Base-by-base conservation (phyloP, 2,113 vertebrate species). In the Paracanthobrama guichenoti region DNA sequence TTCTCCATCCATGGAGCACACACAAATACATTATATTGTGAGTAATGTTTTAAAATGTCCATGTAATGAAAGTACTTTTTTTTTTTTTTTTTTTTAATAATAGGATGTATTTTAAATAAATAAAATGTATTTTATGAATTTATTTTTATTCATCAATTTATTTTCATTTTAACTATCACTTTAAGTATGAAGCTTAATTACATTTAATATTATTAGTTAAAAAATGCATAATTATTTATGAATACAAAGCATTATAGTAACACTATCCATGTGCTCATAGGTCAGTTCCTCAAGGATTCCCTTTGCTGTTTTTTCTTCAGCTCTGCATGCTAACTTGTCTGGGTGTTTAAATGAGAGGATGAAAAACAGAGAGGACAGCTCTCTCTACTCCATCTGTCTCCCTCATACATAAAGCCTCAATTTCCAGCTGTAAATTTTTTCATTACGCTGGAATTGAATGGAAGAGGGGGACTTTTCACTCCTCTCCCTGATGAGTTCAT, bases 381-480 rank as follows among this genome's bases (percentile, higher is more conserved):
- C 48, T 88, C 85, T 81, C 87, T 88, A 84, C 75, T 81, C 71
- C 48, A 46, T 89, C 88, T 86, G 87, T 87, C 88, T 84, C 80
- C 66, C 86, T 89, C 86, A 90, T 90, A 87, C 85, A 89, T 89
- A 92, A 89, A 91, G 89, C 90, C 88, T 91, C 89, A 82, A 92
- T 93, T 93, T 94, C 89, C 91, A 92, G 88, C 88, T 93, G 90
- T 89, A 91, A 76, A 87, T 91, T 92, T 91, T 93, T 92, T 90
- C 92, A 94, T 94, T 94, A 93, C 88, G 87, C 86, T 90, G 84
- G 89, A 92, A 93, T 94, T 91, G 92, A 93, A 93, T 91, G 91
- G 85, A 87, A 91, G 91, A 91, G 90, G 87, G 86, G 86, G 87
- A 88, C 73, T 89, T 88, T 84, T 84, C 88, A 81, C 86, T 92